Evolutionary conservation across 1,140 invertebrate genomes (phyloP), one percentile per base, ranked within the genome.

Genomic region (Dolichoris vasculosae): DNA sequence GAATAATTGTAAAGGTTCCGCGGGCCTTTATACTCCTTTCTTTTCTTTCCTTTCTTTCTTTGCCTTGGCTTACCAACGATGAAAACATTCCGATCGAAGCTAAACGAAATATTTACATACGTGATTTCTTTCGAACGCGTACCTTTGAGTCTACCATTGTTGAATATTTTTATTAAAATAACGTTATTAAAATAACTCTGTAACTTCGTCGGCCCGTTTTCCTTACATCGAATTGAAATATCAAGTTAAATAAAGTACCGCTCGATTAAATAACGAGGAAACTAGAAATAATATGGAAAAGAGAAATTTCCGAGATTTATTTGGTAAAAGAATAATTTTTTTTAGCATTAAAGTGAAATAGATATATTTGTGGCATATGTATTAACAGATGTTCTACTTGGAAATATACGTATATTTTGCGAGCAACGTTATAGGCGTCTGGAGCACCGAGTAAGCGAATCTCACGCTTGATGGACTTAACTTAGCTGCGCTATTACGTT

Each of bases 401-500:
- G 78, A 81, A 85, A 79, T 75, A 46, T 71, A 23, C 67, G 15
- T 38, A 35, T 38, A 84, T 84, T 85, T 85, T 38, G 35, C 32
- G 59, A 26, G 35, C 8, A 76, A 48, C 67, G 63, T 46, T 4
- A 40, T 20, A 78, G 83, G 76, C 38, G 35, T 46, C 38, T 67
- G n/a, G 51, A 35, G 69, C 71, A 46, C 81, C 46, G 85, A 86
- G 80, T 83, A 86, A 87, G 81, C 81, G 82, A 87, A 87, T 87
- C 81, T 87, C 79, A 85, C 84, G 86, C 75, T 83, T 73, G 82
- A 85, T 82, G 83, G 79, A 85, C 82, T 86, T 85, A 77, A 84
- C 79, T 86, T 85, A 75, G 83, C 78, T 77, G 86, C 85, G 85
- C 83, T 79, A 88, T 86, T 83, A 80, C 85, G 85, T 73, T 83